phyloP scores from a whole-genome alignment of 2,888 invertebrate species.

The Campaea margaritaria region DNA sequence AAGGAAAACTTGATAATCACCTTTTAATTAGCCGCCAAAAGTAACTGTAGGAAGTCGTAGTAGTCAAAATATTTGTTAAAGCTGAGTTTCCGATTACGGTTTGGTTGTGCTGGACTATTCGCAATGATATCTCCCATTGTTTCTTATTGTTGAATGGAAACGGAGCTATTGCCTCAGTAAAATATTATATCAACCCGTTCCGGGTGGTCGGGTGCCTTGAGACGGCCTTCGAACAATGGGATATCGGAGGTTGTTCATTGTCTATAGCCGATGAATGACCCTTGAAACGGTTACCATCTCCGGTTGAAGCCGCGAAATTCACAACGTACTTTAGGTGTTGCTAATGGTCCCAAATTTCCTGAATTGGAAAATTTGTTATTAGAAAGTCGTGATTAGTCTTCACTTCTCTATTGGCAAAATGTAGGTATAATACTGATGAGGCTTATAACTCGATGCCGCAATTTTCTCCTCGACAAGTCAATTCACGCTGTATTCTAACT shows the following conservation, averaged over 20 bases:
- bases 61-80: conserved; percentile 33
- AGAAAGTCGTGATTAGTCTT: not conserved
- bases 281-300: conserved; percentile 15
- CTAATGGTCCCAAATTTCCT: conserved; percentile 18
- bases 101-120: conserved; percentile 32
- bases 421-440: conserved; percentile 47
- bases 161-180: conserved; percentile 13
- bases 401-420: conserved; percentile 7
- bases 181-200: conserved; percentile 55
- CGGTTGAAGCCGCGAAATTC: conserved; percentile 7
- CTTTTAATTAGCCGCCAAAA: conserved; percentile 26
- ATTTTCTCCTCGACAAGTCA: conserved; percentile 63
- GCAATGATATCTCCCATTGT: conserved; percentile 42
- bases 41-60: conserved; percentile 28
- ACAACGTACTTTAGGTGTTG: conserved; percentile 18
- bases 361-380: conserved; percentile 31
- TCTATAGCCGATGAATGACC: conserved; percentile 11
- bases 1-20: conserved; percentile 31
- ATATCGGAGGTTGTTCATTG: conserved; percentile 41
- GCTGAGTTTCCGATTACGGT: conserved; percentile 38
- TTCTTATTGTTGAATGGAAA: conserved; percentile 30
- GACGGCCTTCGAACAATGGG: conserved; percentile 61
- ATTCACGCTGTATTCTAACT: conserved; percentile 57
- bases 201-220: conserved; percentile 59
- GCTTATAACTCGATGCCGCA: conserved; percentile 64